A percentile compares a stretch with the other conserved stretches of the same genome.
These are phyloP conservation scores for Tringa solitaria DNA, from an alignment of 2,113 vertebrate genomes.

Conservation along the genomic window DNA sequence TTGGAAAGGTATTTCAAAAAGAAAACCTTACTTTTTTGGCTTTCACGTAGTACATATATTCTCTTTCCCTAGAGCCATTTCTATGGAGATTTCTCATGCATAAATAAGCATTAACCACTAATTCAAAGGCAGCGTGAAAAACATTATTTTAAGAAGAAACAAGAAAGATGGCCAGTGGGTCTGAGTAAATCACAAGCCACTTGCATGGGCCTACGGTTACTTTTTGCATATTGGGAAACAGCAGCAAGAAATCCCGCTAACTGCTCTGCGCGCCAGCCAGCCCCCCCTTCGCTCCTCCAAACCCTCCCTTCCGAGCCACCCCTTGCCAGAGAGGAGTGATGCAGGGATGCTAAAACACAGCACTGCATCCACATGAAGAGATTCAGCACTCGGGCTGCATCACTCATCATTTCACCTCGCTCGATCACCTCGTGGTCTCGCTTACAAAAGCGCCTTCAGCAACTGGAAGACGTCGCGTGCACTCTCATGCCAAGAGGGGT, in stretches of 20 bases:
- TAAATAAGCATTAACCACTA: constrained; percentile 24
- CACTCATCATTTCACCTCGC: background rate
- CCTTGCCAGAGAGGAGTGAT: background rate
- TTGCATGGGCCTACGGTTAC: background rate
- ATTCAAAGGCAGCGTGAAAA: background rate
- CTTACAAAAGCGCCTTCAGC: background rate
- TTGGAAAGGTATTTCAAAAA: constrained; percentile 33
- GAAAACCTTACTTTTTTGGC: background rate
- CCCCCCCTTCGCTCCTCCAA: background rate
- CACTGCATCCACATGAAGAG: fast-evolving
- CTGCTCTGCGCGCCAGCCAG: background rate
- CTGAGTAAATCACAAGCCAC: constrained; percentile 22
- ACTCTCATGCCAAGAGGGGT: background rate
- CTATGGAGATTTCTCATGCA: constrained; percentile 5
- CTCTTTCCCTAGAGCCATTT: background rate
- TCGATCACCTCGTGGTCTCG: background rate
- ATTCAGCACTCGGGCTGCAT: fast-evolving
- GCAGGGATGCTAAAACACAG: background rate
- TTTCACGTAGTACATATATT: background rate
- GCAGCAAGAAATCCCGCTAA: background rate
- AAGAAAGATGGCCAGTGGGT: constrained; percentile 47
- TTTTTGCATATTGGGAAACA: background rate
- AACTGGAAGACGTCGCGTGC: fast-evolving
- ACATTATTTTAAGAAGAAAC: background rate
- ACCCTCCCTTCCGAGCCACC: background rate